Conservation (phyloP, 2,888 invertebrate species). For the Bombylius discolor region DNA sequence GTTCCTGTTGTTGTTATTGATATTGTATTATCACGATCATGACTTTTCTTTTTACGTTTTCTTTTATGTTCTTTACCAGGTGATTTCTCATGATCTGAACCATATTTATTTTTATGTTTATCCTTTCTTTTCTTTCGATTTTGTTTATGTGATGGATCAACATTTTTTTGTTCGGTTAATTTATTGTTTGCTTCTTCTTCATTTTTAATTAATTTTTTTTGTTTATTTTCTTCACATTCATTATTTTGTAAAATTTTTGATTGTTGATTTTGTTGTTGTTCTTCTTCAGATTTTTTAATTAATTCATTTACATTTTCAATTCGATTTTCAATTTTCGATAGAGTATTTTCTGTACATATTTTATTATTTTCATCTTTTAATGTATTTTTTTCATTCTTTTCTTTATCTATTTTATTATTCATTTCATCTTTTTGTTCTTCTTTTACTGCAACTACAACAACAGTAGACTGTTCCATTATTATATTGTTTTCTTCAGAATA, state of each 20-base stretch:
- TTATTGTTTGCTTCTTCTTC: background rate
- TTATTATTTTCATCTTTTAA: background rate
- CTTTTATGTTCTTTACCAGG: constrained; percentile 65
- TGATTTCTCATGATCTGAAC: constrained; percentile 41
- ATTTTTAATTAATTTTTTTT: background rate
- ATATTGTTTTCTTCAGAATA: background rate
- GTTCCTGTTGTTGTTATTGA: constrained; percentile 26
- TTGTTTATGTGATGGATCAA: constrained; percentile 37
- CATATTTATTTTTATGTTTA: constrained; percentile 59
- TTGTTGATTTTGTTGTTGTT: background rate
- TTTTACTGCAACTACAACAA: background rate
- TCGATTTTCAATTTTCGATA: background rate
- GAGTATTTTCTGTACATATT: background rate
- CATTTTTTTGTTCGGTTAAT: constrained; percentile 18
- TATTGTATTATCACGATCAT: constrained; percentile 44
- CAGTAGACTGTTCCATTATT: too few species aligned
- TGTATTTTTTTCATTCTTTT: background rate
- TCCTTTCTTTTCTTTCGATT: constrained; percentile 59
- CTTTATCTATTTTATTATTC: background rate
- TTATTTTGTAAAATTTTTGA: background rate
- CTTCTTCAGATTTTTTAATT: background rate
- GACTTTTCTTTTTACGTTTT: constrained; percentile 66
- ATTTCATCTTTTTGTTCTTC: background rate
- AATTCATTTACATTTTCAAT: background rate
- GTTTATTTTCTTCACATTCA: background rate